phyloP scores from a whole-genome alignment of 2,113 vertebrate genomes.

The Melanocharis versteri region DNA sequence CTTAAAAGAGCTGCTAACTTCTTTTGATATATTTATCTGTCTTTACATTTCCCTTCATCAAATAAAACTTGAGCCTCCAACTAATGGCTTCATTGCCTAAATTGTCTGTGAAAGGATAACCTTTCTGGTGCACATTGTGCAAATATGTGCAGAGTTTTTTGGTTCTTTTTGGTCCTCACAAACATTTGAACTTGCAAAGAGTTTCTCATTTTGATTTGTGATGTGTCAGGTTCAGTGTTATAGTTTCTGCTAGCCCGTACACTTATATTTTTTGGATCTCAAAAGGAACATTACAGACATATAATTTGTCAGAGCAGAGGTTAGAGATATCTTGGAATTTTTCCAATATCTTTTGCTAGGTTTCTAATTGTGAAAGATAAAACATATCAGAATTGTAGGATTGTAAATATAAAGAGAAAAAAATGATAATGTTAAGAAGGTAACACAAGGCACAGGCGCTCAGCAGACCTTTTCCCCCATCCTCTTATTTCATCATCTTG shows the following conservation, averaged over 20 bases:
- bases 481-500: not conserved
- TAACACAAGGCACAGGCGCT: not conserved
- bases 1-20: not conserved
- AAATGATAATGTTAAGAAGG: not conserved
- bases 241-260: not conserved
- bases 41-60: not conserved
- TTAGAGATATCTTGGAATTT: not conserved
- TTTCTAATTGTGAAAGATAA: slow-evolving; percentile 19
- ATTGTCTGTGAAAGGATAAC: not conserved
- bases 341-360: not conserved
- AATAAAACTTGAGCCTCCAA: not conserved
- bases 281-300: not conserved
- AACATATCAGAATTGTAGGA: not conserved
- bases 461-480: not conserved
- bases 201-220: slow-evolving; percentile 27
- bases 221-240: not conserved
- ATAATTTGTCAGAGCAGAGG: not conserved
- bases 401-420: not conserved
- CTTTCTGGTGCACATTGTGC: not conserved
- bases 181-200: slow-evolving; percentile 28
- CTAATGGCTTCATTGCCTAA: not conserved
- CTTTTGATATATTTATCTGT: not conserved
- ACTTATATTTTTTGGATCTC: not conserved
- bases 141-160: not conserved
- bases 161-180: not conserved